Base-by-base conservation (phyloP, 2,888 invertebrate species). In the Chrysolina americana region DNA sequence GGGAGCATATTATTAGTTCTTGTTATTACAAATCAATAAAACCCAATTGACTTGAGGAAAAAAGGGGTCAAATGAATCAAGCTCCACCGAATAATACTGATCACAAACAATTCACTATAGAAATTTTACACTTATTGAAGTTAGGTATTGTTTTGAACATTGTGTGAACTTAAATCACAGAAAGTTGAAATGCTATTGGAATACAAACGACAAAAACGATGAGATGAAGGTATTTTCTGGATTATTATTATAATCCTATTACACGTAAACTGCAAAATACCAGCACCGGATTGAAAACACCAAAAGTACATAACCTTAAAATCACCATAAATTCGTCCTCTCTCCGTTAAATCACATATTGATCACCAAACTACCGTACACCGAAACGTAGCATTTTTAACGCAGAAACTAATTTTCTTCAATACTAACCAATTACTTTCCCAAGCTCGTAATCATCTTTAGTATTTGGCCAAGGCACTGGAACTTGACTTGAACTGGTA, bases 401-500 rank as follows among this genome's bases (percentile, higher is more conserved):
- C 68, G 70, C 19, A 65, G 76, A 79, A 79, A 71, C 69, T 62
- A 65, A 81, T 76, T 79, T 76, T 71, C 71, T 73, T 77, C 53
- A 78, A 79, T 86, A 91, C 92, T 90, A 89, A 95, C 96, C 96
- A 86, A 98, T 98, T 85, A 98, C 95, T 90, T 98, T 97, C 83
- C 94, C 93, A 84, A 98, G 89, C 89, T 97, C 96, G 89, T 98
- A 98, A 88, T 96, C 96, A 86, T 96, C 95, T 89, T 95, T 94
- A 86, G 92, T 93, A 90, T 96, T 97, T 79, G 97, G 94, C 98
- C 98, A 98, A 87, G 92, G 87, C 81, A 86, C 83, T 80, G 86
- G 83, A 86, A 89, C 86, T 84, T 89, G 89, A 81, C 89, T 89
- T 84, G 88, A 89, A 84, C 89, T 88, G 80, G 89, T 89, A 88